Evolutionary conservation across 2,888 invertebrate genomes (phyloP).

Genomic region (Drosophila emarginata): DNA sequence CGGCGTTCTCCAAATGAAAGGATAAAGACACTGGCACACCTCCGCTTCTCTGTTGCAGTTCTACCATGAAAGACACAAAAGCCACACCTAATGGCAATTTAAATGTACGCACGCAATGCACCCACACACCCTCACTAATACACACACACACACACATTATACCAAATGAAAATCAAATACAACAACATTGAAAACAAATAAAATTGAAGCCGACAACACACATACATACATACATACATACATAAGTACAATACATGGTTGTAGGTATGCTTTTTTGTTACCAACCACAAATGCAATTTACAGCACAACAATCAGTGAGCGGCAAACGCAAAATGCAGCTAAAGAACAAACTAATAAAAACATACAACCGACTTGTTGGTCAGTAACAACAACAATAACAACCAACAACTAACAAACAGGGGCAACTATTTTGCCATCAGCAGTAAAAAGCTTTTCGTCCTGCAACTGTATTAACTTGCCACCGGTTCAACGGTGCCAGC

Average conservation of each 20-base stretch:
- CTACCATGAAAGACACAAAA: slow-evolving; percentile 21
- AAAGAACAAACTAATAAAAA: slow-evolving; percentile 61
- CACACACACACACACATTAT: slow-evolving; percentile 25
- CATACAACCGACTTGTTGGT: slow-evolving; percentile 29
- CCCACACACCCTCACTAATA: neutral
- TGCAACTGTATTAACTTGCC: slow-evolving; percentile 61
- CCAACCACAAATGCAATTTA: slow-evolving; percentile 78
- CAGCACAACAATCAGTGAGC: slow-evolving; percentile 69
- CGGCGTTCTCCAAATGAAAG: slow-evolving; percentile 41
- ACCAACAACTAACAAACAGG: slow-evolving; percentile 32
- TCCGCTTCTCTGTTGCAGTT: neutral
- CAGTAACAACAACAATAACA: slow-evolving; percentile 40
- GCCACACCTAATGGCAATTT: slow-evolving; percentile 68
- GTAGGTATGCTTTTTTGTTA: slow-evolving; percentile 36
- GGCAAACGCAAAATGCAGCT: slow-evolving; percentile 54
- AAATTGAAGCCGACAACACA: slow-evolving; percentile 6
- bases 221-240: neutral
- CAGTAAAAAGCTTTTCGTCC: slow-evolving; percentile 42
- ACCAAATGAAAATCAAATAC: slow-evolving; percentile 7
- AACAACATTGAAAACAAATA: slow-evolving; percentile 23
- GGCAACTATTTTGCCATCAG: slow-evolving; percentile 48
- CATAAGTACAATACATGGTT: slow-evolving; percentile 12
- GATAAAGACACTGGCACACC: slow-evolving; percentile 23
- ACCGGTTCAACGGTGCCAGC: slow-evolving; percentile 4
- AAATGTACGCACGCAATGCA: slow-evolving; percentile 49